Conservation (phyloP, 1,140 invertebrate genomes). For the Drosophila melanica region DNA sequence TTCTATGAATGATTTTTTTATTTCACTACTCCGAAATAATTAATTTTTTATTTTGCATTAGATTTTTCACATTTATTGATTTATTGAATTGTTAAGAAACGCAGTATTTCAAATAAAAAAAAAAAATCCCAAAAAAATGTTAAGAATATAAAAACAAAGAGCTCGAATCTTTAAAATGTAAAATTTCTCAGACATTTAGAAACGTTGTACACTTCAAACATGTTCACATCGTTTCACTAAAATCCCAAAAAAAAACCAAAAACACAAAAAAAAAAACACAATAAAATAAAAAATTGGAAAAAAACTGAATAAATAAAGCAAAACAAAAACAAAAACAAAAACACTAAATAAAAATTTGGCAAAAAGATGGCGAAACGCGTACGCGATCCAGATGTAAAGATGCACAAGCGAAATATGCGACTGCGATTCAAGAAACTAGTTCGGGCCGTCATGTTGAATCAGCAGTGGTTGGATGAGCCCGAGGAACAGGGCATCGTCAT, state of each 20-base stretch:
- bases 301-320: not conserved
- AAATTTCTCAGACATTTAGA: too few species aligned
- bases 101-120: too few species aligned
- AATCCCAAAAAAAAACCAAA: not conserved
- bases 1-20: too few species aligned
- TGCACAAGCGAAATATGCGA: constrained; percentile 17
- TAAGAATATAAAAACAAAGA: not conserved
- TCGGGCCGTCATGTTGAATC: constrained; percentile 50
- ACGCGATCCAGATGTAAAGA: constrained; percentile 28
- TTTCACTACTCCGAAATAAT: too few species aligned
- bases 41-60: too few species aligned
- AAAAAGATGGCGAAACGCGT: constrained; percentile 36
- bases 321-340: not conserved
- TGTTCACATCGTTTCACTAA: constrained; percentile 3
- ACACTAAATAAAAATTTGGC: constrained; percentile 3
- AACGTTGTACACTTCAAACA: not conserved
- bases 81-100: too few species aligned
- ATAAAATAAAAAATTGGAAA: constrained; percentile 4
- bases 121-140: too few species aligned
- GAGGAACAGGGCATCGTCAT: constrained; percentile 53
- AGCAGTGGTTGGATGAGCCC: constrained; percentile 56
- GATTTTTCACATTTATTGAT: too few species aligned
- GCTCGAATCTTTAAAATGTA: too few species aligned
- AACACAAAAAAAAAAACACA: not conserved
- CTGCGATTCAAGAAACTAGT: constrained; percentile 48